Evolutionary conservation across 2,797 vertebrate genomes (phyloP), one percentile per base, ranked within the genome.

Genomic region (Taenioides sp.): DNA sequence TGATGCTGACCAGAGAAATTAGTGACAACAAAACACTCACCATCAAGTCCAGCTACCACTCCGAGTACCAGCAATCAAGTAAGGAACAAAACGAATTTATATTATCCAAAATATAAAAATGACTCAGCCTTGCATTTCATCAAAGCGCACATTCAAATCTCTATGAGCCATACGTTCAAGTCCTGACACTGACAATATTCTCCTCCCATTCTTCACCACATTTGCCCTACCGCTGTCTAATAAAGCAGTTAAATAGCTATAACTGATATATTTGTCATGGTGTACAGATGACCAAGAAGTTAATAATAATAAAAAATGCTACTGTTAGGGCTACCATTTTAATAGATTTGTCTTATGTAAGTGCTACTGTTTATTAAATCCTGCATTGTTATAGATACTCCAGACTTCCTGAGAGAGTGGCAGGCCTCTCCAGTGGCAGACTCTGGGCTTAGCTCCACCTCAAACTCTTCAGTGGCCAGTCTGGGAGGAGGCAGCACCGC

Each of bases 401-500:
- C 97, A 74, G 97, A 99, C 93, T 99, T 99, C 90, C 91, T 99
- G 76, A 91, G 97, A 70, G 98, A 99, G 87, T 94, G 97, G 92
- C 97, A 98, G 92, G 87, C 96, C 0, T 99, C 98, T 65, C 97
- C 97, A 0, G 95, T 97, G 68, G 97, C 93, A 18, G 98, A 99
- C 92, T 99, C 98, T 0, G 98, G 98, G 7, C 91, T 99, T 73
- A 97, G 97, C 82, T 99, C 97, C 77, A 98, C 96, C 54, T 98
- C 98, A 69, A 98, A 97, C 77, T 99, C 98, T 0, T 99, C 98
- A 80, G 98, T 97, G 65, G 96, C 96, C 88, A 99, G 98, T 55
- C 92, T 99, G 73, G 98, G 96, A 23, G 96, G 96, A n/a, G 96
- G 96, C 91, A 99, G 98, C 70, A 93, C 96, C 71, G 97, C 96